Conservation (phyloP, 2,888 invertebrate genomes). For the Limnephilus rhombicus region DNA sequence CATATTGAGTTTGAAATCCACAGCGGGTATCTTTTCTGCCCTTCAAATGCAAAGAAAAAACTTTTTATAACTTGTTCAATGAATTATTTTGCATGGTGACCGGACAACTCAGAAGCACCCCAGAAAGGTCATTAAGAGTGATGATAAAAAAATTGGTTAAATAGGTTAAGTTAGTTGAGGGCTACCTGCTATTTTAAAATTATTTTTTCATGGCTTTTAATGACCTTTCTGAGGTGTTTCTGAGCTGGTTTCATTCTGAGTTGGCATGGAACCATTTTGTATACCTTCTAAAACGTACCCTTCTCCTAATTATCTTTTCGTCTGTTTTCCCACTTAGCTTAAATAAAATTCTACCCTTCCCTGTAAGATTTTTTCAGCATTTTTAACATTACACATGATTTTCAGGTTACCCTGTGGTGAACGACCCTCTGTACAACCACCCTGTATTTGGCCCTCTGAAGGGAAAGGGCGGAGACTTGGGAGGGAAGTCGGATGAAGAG, state of each 20-base stretch:
- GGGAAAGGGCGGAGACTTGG: conserved; percentile 92
- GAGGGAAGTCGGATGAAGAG: conserved; percentile 93
- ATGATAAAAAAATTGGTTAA: too few species aligned
- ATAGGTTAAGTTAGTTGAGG: too few species aligned
- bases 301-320: too few species aligned
- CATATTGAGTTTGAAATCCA: not conserved
- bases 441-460: conserved; percentile 96
- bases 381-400: conserved; percentile 47
- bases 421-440: conserved; percentile 98
- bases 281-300: not conserved
- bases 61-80: not conserved
- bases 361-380: not conserved
- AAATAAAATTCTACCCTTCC: not conserved
- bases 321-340: too few species aligned
- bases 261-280: too few species aligned
- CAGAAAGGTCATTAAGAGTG: too few species aligned
- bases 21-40: not conserved
- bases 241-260: too few species aligned
- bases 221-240: too few species aligned
- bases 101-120: too few species aligned
- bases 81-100: not conserved
- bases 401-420: conserved; percentile 96
- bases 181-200: too few species aligned
- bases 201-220: too few species aligned
- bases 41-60: not conserved